These are phyloP conservation scores for Oligia latruncula DNA, from an alignment of 2,888 invertebrate species.

Conservation along the genomic window DNA sequence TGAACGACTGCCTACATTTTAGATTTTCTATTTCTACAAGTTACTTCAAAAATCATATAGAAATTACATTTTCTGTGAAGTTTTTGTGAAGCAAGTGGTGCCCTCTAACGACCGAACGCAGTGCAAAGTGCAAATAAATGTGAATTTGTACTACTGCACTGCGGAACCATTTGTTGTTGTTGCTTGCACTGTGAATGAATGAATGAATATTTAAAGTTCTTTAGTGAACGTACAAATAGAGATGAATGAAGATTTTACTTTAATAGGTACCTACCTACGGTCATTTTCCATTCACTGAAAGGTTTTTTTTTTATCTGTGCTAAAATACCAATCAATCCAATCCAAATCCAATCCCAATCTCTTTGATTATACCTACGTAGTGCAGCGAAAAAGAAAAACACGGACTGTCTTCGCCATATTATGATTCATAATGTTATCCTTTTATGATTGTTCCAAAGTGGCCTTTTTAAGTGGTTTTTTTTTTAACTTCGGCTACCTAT, in stretches of 20 bases:
- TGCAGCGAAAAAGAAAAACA: too few relatives aligned
- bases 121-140: constrained; percentile 4
- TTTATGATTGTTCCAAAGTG: too few relatives aligned
- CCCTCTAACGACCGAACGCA: neutral
- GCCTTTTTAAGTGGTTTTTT: too few relatives aligned
- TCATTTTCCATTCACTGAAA: neutral
- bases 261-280: too few relatives aligned
- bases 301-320: neutral
- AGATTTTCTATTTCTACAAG: neutral
- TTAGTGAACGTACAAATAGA: constrained; percentile 4
- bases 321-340: too few relatives aligned
- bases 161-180: constrained; percentile 25
- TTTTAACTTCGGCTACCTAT: neutral
- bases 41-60: neutral
- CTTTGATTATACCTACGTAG: too few relatives aligned
- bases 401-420: too few relatives aligned
- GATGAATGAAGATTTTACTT: neutral
- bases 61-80: neutral
- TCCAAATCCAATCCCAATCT: too few relatives aligned
- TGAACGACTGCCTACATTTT: neutral
- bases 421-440: too few relatives aligned
- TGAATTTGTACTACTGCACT: constrained; percentile 44
- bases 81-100: constrained; percentile 4
- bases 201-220: constrained; percentile 22
- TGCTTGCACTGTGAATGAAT: constrained; percentile 3